phyloP scores from a whole-genome alignment of 53 echinoderm and acorn worm genomes.

The Echinometra lucunter region DNA sequence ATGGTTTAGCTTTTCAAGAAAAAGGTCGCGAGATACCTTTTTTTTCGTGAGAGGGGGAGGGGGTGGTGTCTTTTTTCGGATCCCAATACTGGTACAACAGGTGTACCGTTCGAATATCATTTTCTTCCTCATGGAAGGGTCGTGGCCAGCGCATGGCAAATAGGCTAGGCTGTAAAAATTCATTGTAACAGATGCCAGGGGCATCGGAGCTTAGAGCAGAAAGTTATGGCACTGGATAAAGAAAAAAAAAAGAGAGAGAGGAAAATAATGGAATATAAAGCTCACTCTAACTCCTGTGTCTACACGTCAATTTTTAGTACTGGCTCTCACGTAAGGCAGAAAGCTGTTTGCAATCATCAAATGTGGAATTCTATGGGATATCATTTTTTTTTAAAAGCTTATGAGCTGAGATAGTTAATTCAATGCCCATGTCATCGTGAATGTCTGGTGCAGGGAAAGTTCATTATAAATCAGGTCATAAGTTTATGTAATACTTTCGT shows the following conservation, averaged over 20 bases:
- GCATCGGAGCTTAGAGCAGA: background rate
- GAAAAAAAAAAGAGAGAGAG: background rate
- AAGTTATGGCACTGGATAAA: background rate
- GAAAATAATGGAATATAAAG: conserved; percentile 31
- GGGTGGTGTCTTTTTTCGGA: background rate
- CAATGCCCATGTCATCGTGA: background rate
- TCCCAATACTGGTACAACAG: conserved; percentile 4
- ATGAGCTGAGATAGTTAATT: conserved; percentile 40
- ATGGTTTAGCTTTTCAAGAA: too few relatives aligned
- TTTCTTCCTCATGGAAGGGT: background rate
- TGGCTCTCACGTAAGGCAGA: background rate
- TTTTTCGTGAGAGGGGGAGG: background rate
- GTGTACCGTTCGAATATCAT: background rate
- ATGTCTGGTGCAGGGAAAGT: conserved; percentile 10
- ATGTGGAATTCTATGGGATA: background rate
- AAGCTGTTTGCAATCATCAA: background rate
- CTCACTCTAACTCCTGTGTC: background rate
- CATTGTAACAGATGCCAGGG: conserved; percentile 35
- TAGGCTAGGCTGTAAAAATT: background rate
- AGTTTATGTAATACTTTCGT: background rate
- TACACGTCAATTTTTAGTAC: background rate
- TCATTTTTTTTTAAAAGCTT: background rate
- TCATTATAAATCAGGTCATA: conserved; percentile 34
- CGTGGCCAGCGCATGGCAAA: background rate
- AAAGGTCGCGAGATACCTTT: too few relatives aligned